These are phyloP conservation scores for Melanostoma scalare DNA, from an alignment of 2,888 invertebrate species.

Conservation along the genomic window DNA sequence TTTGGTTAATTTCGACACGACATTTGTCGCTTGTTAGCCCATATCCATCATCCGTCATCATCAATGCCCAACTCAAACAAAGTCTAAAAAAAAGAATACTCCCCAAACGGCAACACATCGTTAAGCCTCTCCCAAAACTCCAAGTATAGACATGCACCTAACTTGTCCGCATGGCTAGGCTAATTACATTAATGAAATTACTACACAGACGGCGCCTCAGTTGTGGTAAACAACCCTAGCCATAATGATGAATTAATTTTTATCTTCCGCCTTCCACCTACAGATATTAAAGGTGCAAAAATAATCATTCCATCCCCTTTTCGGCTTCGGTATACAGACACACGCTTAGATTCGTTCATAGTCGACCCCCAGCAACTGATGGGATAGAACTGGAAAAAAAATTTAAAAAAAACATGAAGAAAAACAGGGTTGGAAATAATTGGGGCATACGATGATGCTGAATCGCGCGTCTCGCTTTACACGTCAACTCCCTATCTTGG, in stretches of 20 bases:
- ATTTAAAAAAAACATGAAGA: constrained; percentile 12
- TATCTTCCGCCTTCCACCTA: constrained; percentile 10
- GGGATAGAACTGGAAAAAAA: constrained; percentile 26
- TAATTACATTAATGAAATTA: constrained; percentile 67
- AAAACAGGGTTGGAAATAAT: constrained; percentile 61
- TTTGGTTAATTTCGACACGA: too few species aligned
- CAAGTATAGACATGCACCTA: neutral
- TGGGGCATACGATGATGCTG: constrained; percentile 50
- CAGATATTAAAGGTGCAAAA: constrained; percentile 40
- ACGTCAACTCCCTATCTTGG: constrained; percentile 8
- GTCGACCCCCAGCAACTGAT: neutral
- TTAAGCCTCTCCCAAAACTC: constrained; percentile 13
- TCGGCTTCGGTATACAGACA: neutral
- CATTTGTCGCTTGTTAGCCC: too few species aligned
- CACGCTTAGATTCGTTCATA: neutral
- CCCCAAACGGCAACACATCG: neutral
- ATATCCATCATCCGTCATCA: too few species aligned
- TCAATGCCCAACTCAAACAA: too few species aligned
- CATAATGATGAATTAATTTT: constrained; percentile 60
- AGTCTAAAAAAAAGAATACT: too few species aligned
- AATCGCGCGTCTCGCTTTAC: constrained; percentile 17
- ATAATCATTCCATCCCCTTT: constrained; percentile 25
- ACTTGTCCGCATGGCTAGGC: constrained; percentile 19
- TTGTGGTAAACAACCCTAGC: constrained; percentile 34
- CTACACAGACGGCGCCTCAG: constrained; percentile 34